Evolutionary conservation across 1,140 invertebrate genomes (phyloP), one percentile per base, ranked within the genome.

Genomic region (Zelostemma sp.): DNA sequence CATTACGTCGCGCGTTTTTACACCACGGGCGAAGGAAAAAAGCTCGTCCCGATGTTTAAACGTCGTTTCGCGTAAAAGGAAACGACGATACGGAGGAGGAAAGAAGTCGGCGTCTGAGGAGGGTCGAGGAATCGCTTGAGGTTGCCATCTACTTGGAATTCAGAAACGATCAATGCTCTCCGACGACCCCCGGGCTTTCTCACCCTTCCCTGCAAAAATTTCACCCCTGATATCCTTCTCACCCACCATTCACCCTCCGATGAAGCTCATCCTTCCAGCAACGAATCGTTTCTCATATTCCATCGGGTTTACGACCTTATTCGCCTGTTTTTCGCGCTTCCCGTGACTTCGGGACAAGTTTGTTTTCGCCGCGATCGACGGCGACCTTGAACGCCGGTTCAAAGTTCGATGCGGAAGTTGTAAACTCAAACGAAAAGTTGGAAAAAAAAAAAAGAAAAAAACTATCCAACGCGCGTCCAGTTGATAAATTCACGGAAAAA

Each of bases 151-250:
- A 80, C 75, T 80, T 74, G 74, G 80, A 81, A 83, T 80, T 81
- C 78, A 80, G 78, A 81, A 81, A 78, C 78, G 81, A 83, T 81
- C 80, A 75, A 83, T 83, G 81, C 74, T 79, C 68, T 68, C 57
- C 59, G 60, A 59, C 62, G 74, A 72, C 64, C 72, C 67, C 40
- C 61, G 40, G 54, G 35, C 38, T 68, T 63, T 63, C 38, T 54
- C 59, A 64, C 48, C 60, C 49, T 66, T 57, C 47, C 58, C 54
- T 21, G 31, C 59, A 43, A 68, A 68, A 68, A 64, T 73, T 49
- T 48, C 43, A 58, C 55, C 55, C 50, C 35, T 41, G 53, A 50
- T 47, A 21, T 63, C 38, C 51, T 57, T 48, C 57, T 60, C 54
- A 19, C 31, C 35, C 59, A 62, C 35, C 31, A 15, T 28, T 17